Evolutionary conservation across 1,140 invertebrate species (phyloP).

Genomic region (Orchesella cincta): DNA sequence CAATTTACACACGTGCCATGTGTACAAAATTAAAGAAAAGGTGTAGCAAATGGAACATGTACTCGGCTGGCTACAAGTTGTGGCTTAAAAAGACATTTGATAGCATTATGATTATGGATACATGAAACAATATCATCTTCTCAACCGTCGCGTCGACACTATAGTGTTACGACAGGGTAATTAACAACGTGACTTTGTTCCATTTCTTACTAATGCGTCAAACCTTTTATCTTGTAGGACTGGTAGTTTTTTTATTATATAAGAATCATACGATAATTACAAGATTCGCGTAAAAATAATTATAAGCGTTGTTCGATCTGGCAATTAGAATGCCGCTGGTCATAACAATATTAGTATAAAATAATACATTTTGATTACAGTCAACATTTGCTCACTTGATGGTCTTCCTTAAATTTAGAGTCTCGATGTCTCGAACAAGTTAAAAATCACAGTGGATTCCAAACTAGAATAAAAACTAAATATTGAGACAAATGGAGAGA

Average conservation of each 20-base stretch:
- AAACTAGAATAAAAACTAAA: too few species aligned
- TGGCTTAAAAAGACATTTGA: too few species aligned
- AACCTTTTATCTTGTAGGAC: background rate
- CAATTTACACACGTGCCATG: too few species aligned
- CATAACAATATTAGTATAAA: background rate
- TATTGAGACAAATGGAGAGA: background rate
- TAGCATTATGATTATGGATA: too few species aligned
- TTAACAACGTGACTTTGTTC: slow-evolving; percentile 26
- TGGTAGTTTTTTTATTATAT: too few species aligned
- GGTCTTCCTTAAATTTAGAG: too few species aligned
- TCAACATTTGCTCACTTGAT: background rate
- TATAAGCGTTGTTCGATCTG: background rate
- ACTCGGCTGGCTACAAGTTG: too few species aligned
- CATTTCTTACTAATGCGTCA: background rate
- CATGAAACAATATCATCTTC: too few species aligned
- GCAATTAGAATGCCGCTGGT: slow-evolving; percentile 13
- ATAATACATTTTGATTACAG: background rate
- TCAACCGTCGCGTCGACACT: too few species aligned
- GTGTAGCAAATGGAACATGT: too few species aligned
- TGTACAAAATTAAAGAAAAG: too few species aligned
- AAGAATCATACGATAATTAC: too few species aligned
- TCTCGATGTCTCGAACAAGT: background rate
- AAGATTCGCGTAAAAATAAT: background rate
- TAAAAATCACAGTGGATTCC: background rate
- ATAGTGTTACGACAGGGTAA: background rate